Conservation (phyloP, 2,888 invertebrate genomes). For the Leptogaster cylindrica region DNA sequence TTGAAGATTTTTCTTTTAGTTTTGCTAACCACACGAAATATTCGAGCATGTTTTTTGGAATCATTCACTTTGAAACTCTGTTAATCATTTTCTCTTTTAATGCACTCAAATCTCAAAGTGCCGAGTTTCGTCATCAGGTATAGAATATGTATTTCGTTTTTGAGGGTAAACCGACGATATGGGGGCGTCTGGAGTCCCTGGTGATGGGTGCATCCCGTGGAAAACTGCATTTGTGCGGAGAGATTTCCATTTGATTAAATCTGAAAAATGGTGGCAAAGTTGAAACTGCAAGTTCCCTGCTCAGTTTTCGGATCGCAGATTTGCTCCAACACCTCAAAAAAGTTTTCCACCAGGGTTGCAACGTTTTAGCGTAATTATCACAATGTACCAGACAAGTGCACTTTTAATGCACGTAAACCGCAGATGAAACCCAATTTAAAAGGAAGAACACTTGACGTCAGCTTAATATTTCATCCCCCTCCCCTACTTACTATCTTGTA, state of each 20-base stretch:
- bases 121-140: not conserved
- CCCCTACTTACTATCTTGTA: too few relatives aligned
- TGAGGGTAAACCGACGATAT: too few relatives aligned
- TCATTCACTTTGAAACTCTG: conserved; percentile 4
- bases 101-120: conserved; percentile 11
- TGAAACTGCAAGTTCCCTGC: conserved; percentile 22
- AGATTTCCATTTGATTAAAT: conserved; percentile 37
- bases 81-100: conserved; percentile 24
- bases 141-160: not conserved
- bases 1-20: too few relatives aligned
- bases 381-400: not conserved
- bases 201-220: not conserved
- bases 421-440: conserved; percentile 27
- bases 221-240: not conserved
- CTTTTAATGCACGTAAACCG: not conserved
- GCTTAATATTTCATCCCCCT: not conserved
- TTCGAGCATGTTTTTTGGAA: too few relatives aligned
- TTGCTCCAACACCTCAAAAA: conserved; percentile 27
- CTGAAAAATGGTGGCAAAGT: conserved; percentile 30
- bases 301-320: conserved; percentile 3
- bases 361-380: conserved; percentile 25
- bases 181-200: not conserved
- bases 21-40: too few relatives aligned
- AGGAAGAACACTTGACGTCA: conserved; percentile 4
- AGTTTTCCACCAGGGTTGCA: conserved; percentile 16